Percentiles rank a stretch among this genome's conserved stretches.
Evolutionary conservation across 92 coral and sea anemone genomes (phyloP).

Genomic region (Epizoanthus fatuus): DNA sequence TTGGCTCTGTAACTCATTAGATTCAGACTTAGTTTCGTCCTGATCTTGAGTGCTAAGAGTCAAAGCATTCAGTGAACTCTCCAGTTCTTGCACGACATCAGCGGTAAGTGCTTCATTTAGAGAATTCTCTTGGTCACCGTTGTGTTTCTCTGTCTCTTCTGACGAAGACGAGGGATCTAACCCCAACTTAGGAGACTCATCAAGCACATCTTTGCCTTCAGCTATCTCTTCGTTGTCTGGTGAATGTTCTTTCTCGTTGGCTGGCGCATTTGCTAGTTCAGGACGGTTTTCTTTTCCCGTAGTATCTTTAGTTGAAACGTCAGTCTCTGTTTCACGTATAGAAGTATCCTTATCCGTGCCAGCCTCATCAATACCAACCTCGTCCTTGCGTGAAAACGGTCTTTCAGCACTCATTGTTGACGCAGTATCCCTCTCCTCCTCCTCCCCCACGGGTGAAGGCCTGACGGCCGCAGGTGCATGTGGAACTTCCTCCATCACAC

Average conservation of each 20-base stretch:
- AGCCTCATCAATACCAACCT: neutral
- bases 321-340: neutral
- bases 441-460: constrained; percentile 63
- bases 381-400: neutral
- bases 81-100: neutral
- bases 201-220: neutral
- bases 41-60: neutral
- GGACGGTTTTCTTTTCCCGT: no score
- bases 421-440: constrained; percentile 22
- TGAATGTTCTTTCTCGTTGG: neutral
- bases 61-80: neutral
- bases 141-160: neutral
- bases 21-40: neutral
- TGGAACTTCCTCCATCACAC: constrained; percentile 47
- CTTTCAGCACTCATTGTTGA: neutral
- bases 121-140: neutral
- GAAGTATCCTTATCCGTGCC: neutral
- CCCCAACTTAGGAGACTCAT: neutral
- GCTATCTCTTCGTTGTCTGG: neutral
- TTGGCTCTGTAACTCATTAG: neutral
- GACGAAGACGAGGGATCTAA: neutral
- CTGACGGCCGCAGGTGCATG: neutral
- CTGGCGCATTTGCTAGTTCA: neutral
- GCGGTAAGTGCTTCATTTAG: neutral
- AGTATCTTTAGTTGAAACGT: neutral